Conservation (phyloP, 2,113 vertebrate genomes). For the Sarotherodon lohbergeri region DNA sequence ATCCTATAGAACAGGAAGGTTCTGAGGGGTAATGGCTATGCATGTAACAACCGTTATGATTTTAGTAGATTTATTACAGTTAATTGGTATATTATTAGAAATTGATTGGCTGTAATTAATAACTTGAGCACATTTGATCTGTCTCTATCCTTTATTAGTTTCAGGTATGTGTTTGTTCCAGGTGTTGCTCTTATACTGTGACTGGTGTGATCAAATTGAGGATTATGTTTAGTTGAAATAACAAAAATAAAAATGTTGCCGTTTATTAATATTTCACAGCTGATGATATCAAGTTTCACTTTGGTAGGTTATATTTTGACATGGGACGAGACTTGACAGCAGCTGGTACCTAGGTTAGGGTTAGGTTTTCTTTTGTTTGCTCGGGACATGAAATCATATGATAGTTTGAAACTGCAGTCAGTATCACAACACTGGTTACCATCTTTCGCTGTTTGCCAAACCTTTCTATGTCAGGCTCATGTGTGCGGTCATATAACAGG, state of each 20-base stretch:
- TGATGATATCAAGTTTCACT: neutral
- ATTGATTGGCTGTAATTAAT: neutral
- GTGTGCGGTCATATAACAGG: neutral
- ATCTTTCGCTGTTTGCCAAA: neutral
- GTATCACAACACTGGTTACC: neutral
- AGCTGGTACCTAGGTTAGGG: neutral
- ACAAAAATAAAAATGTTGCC: neutral
- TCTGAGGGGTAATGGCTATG: neutral
- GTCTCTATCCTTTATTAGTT: neutral
- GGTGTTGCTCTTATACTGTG: neutral
- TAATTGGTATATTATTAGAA: neutral
- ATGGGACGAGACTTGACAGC: neutral
- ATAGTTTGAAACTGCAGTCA: neutral
- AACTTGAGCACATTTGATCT: neutral
- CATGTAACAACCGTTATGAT: neutral
- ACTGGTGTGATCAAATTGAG: neutral
- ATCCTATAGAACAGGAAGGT: neutral
- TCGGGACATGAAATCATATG: neutral
- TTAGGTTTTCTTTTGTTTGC: neutral
- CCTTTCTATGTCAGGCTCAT: neutral
- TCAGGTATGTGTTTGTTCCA: neutral
- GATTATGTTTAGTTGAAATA: neutral
- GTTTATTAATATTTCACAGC: neutral
- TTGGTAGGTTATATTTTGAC: neutral
- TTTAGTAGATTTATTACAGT: neutral